Evolutionary conservation across 2,888 invertebrate genomes (phyloP).

Genomic region (Caenorhabditis macrosperma): DNA sequence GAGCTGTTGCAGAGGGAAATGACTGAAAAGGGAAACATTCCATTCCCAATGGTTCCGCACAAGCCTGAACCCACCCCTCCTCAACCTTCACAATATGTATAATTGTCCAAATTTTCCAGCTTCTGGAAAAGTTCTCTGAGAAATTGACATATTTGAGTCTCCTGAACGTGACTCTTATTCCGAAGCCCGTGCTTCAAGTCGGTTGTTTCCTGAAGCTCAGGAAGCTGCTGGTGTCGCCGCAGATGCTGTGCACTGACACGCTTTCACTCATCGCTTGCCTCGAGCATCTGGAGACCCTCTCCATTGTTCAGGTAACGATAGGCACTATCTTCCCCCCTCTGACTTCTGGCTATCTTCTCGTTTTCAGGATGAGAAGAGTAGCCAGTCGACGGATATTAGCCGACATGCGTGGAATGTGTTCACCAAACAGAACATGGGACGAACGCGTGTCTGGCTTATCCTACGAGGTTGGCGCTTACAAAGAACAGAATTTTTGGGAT

Average conservation of each 20-base stretch:
- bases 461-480: constrained; percentile 78
- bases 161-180: constrained; percentile 87
- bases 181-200: constrained; percentile 86
- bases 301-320: constrained; percentile 83
- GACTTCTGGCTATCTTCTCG: constrained; percentile 16
- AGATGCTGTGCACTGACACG: constrained; percentile 84
- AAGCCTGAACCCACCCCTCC: neutral
- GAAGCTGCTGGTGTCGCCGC: constrained; percentile 82
- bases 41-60: neutral
- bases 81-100: neutral
- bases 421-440: constrained; percentile 83
- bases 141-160: constrained; percentile 85
- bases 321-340: neutral
- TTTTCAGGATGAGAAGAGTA: constrained; percentile 84
- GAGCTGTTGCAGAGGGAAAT: too few species aligned
- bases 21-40: too few species aligned
- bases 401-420: constrained; percentile 83
- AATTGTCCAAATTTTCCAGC: constrained; percentile 76
- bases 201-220: constrained; percentile 87
- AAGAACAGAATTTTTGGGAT: neutral
- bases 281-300: constrained; percentile 84
- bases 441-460: constrained; percentile 86
- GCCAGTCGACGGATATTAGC: constrained; percentile 76
- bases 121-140: constrained; percentile 84
- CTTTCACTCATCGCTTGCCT: constrained; percentile 66